These are phyloP conservation scores for Dicrurus megarhynchus DNA, from an alignment of 2,113 vertebrate genomes.

Conservation along the genomic window DNA sequence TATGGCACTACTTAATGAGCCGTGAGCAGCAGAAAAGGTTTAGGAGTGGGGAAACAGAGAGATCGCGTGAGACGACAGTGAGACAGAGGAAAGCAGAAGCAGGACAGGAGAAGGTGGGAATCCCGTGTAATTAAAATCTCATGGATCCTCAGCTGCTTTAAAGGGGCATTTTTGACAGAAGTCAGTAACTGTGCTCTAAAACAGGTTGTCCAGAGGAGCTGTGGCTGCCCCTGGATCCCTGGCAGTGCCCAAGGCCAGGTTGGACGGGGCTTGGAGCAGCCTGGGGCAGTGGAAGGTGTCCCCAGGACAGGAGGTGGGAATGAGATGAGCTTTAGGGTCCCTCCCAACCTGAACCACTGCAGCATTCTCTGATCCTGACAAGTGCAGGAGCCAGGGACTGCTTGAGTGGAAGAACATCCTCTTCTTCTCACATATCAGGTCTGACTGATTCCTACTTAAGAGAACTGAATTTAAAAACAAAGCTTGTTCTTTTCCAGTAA, in stretches of 20 bases:
- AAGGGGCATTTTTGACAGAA: not conserved
- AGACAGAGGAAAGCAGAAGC: not conserved
- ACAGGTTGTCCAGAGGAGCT: not conserved
- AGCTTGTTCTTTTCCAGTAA: not conserved
- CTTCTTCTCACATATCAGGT: not conserved
- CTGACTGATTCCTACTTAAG: conserved; percentile 16
- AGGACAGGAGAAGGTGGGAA: not conserved
- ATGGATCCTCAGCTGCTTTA: not conserved
- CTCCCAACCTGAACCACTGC: not conserved
- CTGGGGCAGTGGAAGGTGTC: not conserved
- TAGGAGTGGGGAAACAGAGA: not conserved
- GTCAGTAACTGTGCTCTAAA: not conserved
- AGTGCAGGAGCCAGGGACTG: not conserved
- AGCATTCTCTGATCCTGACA: not conserved
- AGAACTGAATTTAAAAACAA: not conserved
- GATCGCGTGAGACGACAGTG: not conserved
- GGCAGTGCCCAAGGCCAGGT: not conserved
- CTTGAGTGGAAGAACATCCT: not conserved
- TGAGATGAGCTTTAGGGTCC: not conserved
- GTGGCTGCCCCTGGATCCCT: not conserved
- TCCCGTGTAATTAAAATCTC: not conserved
- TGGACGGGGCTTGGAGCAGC: not conserved
- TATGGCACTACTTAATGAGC: not conserved
- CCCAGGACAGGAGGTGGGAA: not conserved
- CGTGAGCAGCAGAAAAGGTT: not conserved